A percentile compares a stretch with the other conserved stretches of the same genome.
Evolutionary conservation across 2,113 vertebrate genomes (phyloP).

Genomic region (Albula goreensis): DNA sequence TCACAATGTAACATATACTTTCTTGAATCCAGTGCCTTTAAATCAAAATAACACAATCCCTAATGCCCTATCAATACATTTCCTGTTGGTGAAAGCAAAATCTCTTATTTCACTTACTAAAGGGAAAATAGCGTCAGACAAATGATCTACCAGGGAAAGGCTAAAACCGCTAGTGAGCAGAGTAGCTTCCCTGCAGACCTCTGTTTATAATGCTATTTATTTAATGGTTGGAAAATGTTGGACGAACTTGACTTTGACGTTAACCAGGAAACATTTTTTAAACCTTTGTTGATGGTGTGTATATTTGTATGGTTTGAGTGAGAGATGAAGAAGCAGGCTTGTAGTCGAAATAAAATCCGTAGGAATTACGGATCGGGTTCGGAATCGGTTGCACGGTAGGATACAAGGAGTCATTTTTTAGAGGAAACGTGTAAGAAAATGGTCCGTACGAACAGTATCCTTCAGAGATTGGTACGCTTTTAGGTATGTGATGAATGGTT

Average conservation of each 20-base stretch:
- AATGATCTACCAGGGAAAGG: conserved; percentile 65
- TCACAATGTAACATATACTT: neutral
- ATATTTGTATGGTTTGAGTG: neutral
- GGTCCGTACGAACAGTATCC: no score
- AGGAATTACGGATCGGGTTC: no score
- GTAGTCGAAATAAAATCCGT: no score
- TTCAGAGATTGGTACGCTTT: no score
- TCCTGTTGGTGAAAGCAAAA: conserved; percentile 65
- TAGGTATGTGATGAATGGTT: no score
- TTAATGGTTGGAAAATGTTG: conserved; percentile 60
- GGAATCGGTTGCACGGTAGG: no score
- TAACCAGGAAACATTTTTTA: neutral
- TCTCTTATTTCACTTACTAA: conserved; percentile 64
- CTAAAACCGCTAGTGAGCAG: conserved; percentile 68
- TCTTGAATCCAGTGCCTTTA: neutral
- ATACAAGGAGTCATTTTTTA: no score
- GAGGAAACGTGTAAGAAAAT: no score
- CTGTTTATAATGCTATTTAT: conserved; percentile 68
- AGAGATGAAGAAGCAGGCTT: neutral
- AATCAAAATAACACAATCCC: conserved; percentile 61
- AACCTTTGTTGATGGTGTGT: neutral
- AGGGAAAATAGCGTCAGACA: conserved; percentile 68
- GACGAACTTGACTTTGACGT: neutral
- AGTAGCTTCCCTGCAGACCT: conserved; percentile 49
- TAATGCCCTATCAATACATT: conserved; percentile 71